Evolutionary conservation across 2,888 invertebrate species (phyloP).

Genomic region (Cryptocephalus primarius): DNA sequence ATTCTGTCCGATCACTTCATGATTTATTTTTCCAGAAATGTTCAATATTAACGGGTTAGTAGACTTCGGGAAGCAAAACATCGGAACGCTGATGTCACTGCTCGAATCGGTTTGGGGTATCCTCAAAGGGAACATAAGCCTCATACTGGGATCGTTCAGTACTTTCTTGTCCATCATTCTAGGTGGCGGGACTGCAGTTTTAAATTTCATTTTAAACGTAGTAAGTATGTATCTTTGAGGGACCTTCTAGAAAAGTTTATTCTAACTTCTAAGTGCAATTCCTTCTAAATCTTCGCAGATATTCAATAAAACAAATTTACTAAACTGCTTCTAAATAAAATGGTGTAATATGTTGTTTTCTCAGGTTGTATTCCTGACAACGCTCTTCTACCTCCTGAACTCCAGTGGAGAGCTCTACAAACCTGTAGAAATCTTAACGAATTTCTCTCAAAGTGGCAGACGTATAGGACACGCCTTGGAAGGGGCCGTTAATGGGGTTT

Average conservation of each 20-base stretch:
- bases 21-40: constrained; percentile 41
- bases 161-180: constrained; percentile 79
- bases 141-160: constrained; percentile 73
- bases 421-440: constrained; percentile 80
- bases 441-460: constrained; percentile 68
- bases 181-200: constrained; percentile 81
- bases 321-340: too few species aligned
- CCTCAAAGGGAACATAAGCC: constrained; percentile 82
- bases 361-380: constrained; percentile 93
- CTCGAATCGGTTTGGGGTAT: constrained; percentile 81
- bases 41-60: constrained; percentile 64
- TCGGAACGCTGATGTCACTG: constrained; percentile 79
- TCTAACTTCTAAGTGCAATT: too few species aligned
- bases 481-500: constrained; percentile 85
- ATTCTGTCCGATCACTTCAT: not conserved
- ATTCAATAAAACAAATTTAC: too few species aligned
- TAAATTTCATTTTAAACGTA: constrained; percentile 76
- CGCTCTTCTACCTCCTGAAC: constrained; percentile 88
- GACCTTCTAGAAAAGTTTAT: too few species aligned
- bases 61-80: constrained; percentile 79
- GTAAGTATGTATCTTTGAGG: constrained; percentile 41
- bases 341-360: too few species aligned
- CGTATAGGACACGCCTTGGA: constrained; percentile 75
- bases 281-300: too few species aligned
- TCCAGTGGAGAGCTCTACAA: constrained; percentile 81